A percentile compares a stretch with the other conserved stretches of the same genome.
phyloP scores from a whole-genome alignment of 2,113 vertebrate genomes.

The Channa maculata region DNA sequence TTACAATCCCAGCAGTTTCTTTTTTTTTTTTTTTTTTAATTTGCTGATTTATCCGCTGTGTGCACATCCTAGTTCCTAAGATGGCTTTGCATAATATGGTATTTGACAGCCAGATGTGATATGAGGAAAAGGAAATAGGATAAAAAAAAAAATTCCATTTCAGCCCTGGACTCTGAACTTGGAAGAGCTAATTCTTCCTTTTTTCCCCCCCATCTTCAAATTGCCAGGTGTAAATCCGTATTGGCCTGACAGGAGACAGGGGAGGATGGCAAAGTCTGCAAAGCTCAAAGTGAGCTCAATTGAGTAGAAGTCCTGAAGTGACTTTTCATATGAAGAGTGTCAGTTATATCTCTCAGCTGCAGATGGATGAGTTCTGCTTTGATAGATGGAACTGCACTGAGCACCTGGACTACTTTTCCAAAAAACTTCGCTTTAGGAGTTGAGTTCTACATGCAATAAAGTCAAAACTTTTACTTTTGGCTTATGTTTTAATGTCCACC shows the following conservation, averaged over 20 bases:
- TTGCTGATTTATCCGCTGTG: constrained; percentile 73
- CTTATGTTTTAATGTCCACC: constrained; percentile 65
- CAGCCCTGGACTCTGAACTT: constrained; percentile 68
- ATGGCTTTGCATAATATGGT: constrained; percentile 77
- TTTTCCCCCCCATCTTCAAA: constrained; percentile 65
- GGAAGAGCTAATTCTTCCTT: constrained; percentile 72
- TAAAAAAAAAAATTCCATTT: constrained; percentile 68
- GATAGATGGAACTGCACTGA: constrained; percentile 53
- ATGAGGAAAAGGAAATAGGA: constrained; percentile 69
- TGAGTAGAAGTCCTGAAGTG: constrained; percentile 65
- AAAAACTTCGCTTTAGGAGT: constrained; percentile 34
- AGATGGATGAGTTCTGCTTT: constrained; percentile 65
- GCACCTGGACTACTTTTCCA: constrained; percentile 58
- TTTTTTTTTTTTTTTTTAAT: constrained; percentile 37
- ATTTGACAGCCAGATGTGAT: constrained; percentile 74
- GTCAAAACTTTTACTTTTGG: constrained; percentile 68
- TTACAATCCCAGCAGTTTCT: constrained; percentile 54
- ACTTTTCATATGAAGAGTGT: constrained; percentile 70
- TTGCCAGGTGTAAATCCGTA: constrained; percentile 79
- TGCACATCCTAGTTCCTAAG: constrained; percentile 61
- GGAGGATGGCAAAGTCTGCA: constrained; percentile 30
- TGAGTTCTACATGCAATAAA: constrained; percentile 48
- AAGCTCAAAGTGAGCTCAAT: constrained; percentile 64
- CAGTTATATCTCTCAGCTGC: constrained; percentile 74
- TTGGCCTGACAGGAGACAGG: constrained; percentile 63